Evolutionary conservation across 2,888 invertebrate species (phyloP).

Genomic region (Cataglyphis rosenhaueri): DNA sequence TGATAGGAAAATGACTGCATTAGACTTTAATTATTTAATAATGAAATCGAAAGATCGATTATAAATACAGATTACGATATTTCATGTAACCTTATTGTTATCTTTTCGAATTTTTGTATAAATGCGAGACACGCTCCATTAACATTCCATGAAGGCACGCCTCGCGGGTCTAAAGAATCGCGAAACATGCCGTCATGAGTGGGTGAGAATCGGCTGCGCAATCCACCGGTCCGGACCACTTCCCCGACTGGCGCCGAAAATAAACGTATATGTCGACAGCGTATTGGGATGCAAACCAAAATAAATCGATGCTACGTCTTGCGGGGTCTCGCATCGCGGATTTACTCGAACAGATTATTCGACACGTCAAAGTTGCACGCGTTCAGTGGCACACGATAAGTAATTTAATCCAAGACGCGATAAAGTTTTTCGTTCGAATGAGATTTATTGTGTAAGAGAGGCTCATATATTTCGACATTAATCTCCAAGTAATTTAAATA

Average conservation of each 20-base stretch:
- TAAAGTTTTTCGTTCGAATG: not conserved
- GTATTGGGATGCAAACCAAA: constrained; percentile 71
- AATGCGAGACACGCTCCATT: not conserved
- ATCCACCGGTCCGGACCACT: constrained; percentile 61
- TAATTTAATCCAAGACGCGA: constrained; percentile 32
- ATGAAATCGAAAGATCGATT: not conserved
- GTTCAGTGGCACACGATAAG: not conserved
- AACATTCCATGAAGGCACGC: constrained; percentile 6
- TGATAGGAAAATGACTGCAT: not conserved
- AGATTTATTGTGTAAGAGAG: not conserved
- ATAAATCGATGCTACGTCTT: constrained; percentile 70
- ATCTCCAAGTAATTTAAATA: not conserved
- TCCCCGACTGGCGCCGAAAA: constrained; percentile 68
- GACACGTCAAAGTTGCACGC: not conserved
- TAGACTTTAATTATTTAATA: not conserved
- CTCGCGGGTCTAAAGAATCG: constrained; percentile 10
- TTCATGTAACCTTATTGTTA: not conserved
- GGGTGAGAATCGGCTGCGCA: constrained; percentile 61
- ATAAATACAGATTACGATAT: not conserved
- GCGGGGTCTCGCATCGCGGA: constrained; percentile 13
- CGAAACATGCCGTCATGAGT: constrained; percentile 4
- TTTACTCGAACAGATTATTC: constrained; percentile 42
- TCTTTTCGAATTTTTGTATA: not conserved
- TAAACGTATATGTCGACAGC: constrained; percentile 75
- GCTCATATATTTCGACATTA: not conserved